These are phyloP conservation scores for Dysmachus trigonus DNA, from an alignment of 2,888 invertebrate genomes.

Conservation along the genomic window DNA sequence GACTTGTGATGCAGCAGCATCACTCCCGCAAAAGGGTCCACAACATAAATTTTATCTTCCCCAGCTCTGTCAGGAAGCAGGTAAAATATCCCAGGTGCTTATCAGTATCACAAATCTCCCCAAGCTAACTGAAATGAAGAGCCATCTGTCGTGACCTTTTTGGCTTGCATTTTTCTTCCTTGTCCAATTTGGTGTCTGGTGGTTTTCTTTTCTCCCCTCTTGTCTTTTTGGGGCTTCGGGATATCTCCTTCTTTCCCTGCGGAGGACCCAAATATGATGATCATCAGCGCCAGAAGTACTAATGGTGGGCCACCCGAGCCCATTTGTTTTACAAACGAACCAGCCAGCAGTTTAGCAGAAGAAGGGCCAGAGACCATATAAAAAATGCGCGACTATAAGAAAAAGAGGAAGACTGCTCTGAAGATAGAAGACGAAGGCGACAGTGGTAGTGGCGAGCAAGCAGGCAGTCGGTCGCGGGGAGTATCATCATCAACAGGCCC, in stretches of 20 bases:
- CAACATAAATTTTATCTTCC: neutral
- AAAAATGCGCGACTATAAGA: neutral
- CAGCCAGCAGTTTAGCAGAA: neutral
- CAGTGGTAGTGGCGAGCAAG: neutral
- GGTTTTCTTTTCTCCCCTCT: neutral
- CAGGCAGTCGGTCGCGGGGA: neutral
- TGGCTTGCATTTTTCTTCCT: neutral
- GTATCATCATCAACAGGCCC: conserved; percentile 7
- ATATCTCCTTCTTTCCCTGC: neutral
- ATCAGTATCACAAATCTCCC: conserved; percentile 9
- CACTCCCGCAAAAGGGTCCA: neutral
- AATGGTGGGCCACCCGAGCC: conserved; percentile 7
- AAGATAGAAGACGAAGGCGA: neutral
- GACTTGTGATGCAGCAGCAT: neutral
- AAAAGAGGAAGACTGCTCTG: neutral
- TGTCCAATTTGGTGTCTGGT: neutral
- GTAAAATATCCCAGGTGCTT: conserved; percentile 14
- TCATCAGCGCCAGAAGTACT: neutral
- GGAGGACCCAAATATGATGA: neutral
- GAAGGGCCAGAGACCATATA: neutral
- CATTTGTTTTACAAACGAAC: conserved; percentile 27
- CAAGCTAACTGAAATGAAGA: conserved; percentile 8
- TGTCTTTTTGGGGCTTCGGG: neutral
- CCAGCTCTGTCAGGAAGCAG: neutral
- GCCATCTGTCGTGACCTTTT: conserved; percentile 15